phyloP scores from a whole-genome alignment of 2,888 invertebrate species.

The Drosophila anomalata region DNA sequence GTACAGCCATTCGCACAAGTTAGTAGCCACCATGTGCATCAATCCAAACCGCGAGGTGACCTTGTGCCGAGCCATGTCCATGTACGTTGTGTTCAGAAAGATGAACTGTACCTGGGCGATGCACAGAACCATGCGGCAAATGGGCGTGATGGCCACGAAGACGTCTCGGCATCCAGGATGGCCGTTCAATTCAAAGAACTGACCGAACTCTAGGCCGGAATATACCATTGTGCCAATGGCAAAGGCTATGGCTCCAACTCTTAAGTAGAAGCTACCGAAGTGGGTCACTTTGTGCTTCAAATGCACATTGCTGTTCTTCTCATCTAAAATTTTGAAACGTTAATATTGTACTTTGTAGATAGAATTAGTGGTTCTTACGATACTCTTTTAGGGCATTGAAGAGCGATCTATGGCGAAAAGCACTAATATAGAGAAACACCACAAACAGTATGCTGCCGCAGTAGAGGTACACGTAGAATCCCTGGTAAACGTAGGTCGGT shows the following conservation, averaged over 20 bases:
- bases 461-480: conserved; percentile 93
- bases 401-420: conserved; percentile 87
- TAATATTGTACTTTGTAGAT: not conserved
- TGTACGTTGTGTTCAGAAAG: conserved; percentile 93
- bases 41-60: conserved; percentile 93
- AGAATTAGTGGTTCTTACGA: conserved; percentile 76
- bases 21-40: conserved; percentile 96
- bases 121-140: conserved; percentile 92
- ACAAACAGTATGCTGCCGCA: conserved; percentile 91
- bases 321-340: conserved; percentile 68
- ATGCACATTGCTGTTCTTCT: conserved; percentile 81
- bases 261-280: conserved; percentile 94
- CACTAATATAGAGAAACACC: conserved; percentile 88
- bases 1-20: conserved; percentile 96
- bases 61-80: conserved; percentile 88
- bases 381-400: conserved; percentile 86
- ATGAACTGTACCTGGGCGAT: conserved; percentile 97
- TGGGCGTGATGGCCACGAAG: conserved; percentile 90
- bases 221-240: conserved; percentile 89
- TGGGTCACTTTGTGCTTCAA: conserved; percentile 84
- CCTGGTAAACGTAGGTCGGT: conserved; percentile 91
- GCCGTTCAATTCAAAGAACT: conserved; percentile 89
- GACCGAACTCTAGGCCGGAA: conserved; percentile 89
- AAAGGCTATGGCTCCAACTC: conserved; percentile 89
- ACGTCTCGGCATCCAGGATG: conserved; percentile 87